Base-by-base conservation (phyloP, 2,888 invertebrate species). In the Thera obeliscata region DNA sequence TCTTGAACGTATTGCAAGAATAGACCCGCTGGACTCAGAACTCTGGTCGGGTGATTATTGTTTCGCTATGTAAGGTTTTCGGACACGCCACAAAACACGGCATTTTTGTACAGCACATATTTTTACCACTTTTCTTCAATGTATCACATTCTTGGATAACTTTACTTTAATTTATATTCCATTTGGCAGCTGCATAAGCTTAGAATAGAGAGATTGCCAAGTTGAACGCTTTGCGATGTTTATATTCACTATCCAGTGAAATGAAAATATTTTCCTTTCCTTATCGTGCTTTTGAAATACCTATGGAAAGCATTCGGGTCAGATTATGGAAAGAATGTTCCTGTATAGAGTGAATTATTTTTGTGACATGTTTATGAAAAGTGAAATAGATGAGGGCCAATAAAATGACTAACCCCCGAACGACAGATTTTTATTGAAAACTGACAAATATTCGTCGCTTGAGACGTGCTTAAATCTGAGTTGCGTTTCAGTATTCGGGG, bases 191-290 rank as follows among this genome's bases (percentile, higher is more conserved):
- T n/a, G 49, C 49, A 49, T 63, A 35, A 35, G 55, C 36, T 35
- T 48, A 33, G 58, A 58, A 48, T 57, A 35, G 35, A 56, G 57
- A 63, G 46, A 48, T 59, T 59, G 64, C 54, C 54, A 64, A 57
- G 50, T 59, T 56, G 55, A 56, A 55, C 58, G 49, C 63, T 52
- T 33, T 38, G 50, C 62, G n/a, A 6, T 68, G 58, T 64, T 68
- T 64, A 68, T 58, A 55, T 68, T 61, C 61, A 61, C 64, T 58
- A 55, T 61, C 41, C 38, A 52, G 62, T 48, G 6, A 33, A 65
- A 69, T 55, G 46, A 62, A 56, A 69, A 69, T 48, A 66, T 69
- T 69, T 66, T 60, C 35, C 38, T 65, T 63, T 66, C 56, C 65
- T 62, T 63, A 63, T 66, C 62, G 59, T 55, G 36, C 46, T 61